Percentiles rank a stretch among this genome's conserved stretches.
Evolutionary conservation across 2,797 vertebrate species (phyloP).

Genomic region (Cynodonichthys magdalenae): DNA sequence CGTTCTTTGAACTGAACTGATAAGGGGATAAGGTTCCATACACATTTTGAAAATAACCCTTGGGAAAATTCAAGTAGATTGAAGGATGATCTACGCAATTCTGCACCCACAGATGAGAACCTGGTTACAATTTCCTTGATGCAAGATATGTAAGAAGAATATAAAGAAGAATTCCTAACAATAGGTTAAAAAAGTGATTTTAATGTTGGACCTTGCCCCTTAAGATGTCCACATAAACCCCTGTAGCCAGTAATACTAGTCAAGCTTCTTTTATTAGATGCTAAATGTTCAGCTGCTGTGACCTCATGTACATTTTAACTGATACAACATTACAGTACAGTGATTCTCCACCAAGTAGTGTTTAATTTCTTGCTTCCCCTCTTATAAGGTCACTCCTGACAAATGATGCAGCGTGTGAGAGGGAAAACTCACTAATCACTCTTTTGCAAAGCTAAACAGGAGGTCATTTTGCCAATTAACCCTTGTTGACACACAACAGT

Average conservation of each 20-base stretch:
- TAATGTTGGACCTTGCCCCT: neutral
- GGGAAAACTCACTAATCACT: slow-evolving; percentile 25
- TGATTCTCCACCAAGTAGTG: slow-evolving; percentile 13
- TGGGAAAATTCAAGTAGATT: slow-evolving; percentile 6
- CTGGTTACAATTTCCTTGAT: neutral
- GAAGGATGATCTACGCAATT: slow-evolving; percentile 13
- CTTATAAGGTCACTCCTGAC: slow-evolving; percentile 12
- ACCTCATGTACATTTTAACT: slow-evolving; percentile 27
- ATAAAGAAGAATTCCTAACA: slow-evolving; percentile 10
- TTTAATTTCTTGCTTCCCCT: slow-evolving; percentile 30
- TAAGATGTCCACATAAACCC: slow-evolving; percentile 16
- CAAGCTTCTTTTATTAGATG: slow-evolving; percentile 8
- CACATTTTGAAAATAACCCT: neutral
- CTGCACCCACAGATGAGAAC: slow-evolving; percentile 5
- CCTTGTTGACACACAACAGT: slow-evolving; percentile 8
- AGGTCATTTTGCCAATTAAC: slow-evolving; percentile 24
- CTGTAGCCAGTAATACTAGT: slow-evolving; percentile 14
- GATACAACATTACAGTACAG: slow-evolving; percentile 15
- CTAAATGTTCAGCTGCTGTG: slow-evolving; percentile 19
- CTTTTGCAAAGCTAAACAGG: slow-evolving; percentile 19
- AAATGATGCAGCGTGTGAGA: slow-evolving; percentile 14
- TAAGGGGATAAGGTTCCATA: slow-evolving; percentile 16
- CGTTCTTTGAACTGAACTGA: slow-evolving; percentile 31
- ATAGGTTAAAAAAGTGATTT: neutral
- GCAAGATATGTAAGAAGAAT: neutral